Conservation (phyloP, 2,888 invertebrate species). For the Dryadula phaetusa region DNA sequence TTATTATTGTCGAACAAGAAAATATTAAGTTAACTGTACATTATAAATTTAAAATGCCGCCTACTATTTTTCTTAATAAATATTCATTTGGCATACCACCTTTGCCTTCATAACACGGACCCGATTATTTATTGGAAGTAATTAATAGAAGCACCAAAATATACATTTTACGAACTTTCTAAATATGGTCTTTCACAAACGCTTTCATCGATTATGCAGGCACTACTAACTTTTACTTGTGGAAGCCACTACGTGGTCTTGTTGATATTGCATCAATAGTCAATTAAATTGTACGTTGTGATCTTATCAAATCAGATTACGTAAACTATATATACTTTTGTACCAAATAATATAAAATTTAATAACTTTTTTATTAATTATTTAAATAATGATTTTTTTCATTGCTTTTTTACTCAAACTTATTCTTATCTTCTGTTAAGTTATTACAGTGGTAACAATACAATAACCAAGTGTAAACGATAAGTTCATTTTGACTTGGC, state of each 20-base stretch:
- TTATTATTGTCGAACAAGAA: neutral
- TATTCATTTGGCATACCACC: conserved; percentile 33
- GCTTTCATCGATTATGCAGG: conserved; percentile 39
- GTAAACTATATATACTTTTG: too few species aligned
- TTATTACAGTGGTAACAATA: neutral
- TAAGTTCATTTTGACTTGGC: neutral
- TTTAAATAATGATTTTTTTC: too few species aligned
- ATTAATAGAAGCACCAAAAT: conserved; percentile 41
- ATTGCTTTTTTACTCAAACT: neutral
- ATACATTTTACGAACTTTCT: conserved; percentile 42
- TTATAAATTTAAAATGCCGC: neutral
- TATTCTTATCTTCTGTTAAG: neutral
- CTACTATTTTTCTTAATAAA: conserved; percentile 32
- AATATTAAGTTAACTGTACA: neutral
- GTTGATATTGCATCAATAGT: neutral
- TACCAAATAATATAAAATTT: too few species aligned
- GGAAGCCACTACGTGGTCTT: neutral
- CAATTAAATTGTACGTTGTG: neutral
- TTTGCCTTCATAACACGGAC: conserved; percentile 19
- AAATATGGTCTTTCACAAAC: conserved; percentile 38
- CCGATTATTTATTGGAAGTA: conserved; percentile 39
- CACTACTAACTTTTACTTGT: conserved; percentile 11
- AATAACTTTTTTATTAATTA: too few species aligned
- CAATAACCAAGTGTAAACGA: neutral
- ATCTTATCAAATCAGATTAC: neutral